Evolutionary conservation across 2,113 vertebrate genomes (phyloP).

Genomic region (Coptodon bakossiorum): DNA sequence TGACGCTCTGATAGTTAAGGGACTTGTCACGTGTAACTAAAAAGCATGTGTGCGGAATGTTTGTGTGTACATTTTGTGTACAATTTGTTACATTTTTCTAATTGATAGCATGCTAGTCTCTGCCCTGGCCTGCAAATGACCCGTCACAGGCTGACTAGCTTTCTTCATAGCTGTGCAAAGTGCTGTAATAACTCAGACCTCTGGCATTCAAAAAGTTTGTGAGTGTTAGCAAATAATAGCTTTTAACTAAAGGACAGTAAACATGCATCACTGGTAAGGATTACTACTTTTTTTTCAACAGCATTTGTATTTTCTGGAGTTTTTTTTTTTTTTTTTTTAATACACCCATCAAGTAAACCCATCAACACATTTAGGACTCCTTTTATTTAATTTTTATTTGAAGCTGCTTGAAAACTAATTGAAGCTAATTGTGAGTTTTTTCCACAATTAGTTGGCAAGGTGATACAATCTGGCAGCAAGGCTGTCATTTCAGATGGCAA

Average conservation of each 20-base stretch:
- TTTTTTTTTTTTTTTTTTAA: not conserved
- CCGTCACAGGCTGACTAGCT: not conserved
- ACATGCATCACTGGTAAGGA: not conserved
- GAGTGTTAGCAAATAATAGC: not conserved
- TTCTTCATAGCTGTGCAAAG: not conserved
- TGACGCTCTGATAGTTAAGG: conserved; percentile 18
- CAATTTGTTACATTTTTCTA: not conserved
- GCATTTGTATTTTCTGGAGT: not conserved
- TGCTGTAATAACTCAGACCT: not conserved
- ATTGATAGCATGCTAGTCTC: not conserved
- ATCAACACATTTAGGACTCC: not conserved
- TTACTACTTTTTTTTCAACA: not conserved
- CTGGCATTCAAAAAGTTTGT: rapidly evolving
- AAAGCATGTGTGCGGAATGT: not conserved
- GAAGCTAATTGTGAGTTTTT: not conserved
- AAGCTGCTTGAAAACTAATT: not conserved
- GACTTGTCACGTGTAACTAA: conserved; percentile 11
- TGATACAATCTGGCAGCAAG: not conserved
- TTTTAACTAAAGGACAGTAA: not conserved
- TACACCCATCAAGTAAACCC: not conserved
- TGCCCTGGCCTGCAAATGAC: not conserved
- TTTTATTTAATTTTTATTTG: not conserved
- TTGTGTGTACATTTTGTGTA: not conserved
- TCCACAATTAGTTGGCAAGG: not conserved
- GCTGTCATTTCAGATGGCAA: not conserved